Evolutionary conservation across 2,888 invertebrate species (phyloP).

Genomic region (Monopis laevigella): DNA sequence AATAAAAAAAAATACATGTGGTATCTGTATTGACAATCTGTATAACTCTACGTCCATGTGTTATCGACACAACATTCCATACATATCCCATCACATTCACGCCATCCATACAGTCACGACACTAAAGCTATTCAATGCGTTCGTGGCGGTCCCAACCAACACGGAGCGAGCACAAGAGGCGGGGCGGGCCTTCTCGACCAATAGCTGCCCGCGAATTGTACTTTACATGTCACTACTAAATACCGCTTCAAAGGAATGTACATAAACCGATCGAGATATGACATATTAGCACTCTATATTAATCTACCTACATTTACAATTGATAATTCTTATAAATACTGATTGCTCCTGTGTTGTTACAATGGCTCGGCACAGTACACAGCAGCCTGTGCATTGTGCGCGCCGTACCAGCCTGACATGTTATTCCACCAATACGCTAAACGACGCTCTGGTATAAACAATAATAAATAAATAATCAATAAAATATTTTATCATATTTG

Average conservation of each 20-base stretch:
- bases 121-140: too few relatives aligned
- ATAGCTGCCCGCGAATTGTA: slow-evolving; percentile 4
- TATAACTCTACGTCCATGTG: slow-evolving; percentile 36
- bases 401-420: too few relatives aligned
- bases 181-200: neutral
- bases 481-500: too few relatives aligned
- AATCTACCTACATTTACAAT: slow-evolving; percentile 7
- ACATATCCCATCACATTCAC: too few relatives aligned
- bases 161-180: slow-evolving; percentile 7
- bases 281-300: slow-evolving; percentile 2
- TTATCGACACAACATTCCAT: too few relatives aligned
- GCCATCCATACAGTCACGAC: too few relatives aligned
- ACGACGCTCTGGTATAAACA: too few relatives aligned
- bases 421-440: too few relatives aligned
- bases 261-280: slow-evolving; percentile 8
- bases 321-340: slow-evolving; percentile 5
- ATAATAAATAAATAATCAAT: too few relatives aligned
- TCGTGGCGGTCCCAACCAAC: too few relatives aligned
- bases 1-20: slow-evolving; percentile 54
- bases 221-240: neutral
- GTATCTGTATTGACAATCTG: slow-evolving; percentile 41
- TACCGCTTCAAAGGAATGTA: slow-evolving; percentile 5
- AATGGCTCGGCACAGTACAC: too few relatives aligned
- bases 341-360: slow-evolving; percentile 1
- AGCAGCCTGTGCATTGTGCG: too few relatives aligned